Evolutionary conservation across 2,888 invertebrate genomes (phyloP).

Genomic region (Ophioninae sp.): DNA sequence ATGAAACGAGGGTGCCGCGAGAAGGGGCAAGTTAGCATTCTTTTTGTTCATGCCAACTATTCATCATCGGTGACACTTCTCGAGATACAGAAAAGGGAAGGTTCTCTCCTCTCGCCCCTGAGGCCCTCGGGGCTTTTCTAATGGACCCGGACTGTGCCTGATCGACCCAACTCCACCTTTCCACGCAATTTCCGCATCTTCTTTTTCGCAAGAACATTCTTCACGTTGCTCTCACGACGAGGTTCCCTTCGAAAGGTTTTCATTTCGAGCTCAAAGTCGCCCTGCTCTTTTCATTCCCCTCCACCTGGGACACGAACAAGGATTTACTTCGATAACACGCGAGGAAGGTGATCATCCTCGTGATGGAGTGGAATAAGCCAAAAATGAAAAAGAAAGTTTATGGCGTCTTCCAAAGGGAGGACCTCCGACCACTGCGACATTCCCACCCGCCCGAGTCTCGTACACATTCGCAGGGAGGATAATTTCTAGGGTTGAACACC

Average conservation of each 20-base stretch:
- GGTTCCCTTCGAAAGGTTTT: constrained; percentile 70
- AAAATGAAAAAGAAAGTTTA: background rate
- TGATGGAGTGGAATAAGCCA: background rate
- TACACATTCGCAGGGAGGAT: background rate
- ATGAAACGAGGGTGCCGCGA: constrained; percentile 67
- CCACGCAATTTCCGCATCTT: constrained; percentile 52
- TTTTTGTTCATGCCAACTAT: constrained; percentile 81
- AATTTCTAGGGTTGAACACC: too few relatives aligned
- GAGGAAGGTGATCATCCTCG: background rate
- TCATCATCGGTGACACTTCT: constrained; percentile 81
- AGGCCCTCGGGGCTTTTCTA: constrained; percentile 78
- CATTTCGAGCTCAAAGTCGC: constrained; percentile 69
- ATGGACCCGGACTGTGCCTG: constrained; percentile 76
- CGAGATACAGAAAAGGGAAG: constrained; percentile 77
- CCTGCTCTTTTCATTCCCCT: background rate
- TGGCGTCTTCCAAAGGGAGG: background rate
- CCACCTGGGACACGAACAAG: background rate
- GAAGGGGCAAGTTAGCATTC: constrained; percentile 77
- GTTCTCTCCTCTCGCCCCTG: constrained; percentile 66
- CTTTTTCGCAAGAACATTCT: constrained; percentile 51
- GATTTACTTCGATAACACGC: background rate
- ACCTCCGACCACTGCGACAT: background rate
- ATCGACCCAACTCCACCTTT: constrained; percentile 53
- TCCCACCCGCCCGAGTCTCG: background rate
- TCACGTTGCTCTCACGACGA: constrained; percentile 23